Base-by-base conservation (phyloP, 2,797 vertebrate genomes). In the Melanotaenia trifasciata region DNA sequence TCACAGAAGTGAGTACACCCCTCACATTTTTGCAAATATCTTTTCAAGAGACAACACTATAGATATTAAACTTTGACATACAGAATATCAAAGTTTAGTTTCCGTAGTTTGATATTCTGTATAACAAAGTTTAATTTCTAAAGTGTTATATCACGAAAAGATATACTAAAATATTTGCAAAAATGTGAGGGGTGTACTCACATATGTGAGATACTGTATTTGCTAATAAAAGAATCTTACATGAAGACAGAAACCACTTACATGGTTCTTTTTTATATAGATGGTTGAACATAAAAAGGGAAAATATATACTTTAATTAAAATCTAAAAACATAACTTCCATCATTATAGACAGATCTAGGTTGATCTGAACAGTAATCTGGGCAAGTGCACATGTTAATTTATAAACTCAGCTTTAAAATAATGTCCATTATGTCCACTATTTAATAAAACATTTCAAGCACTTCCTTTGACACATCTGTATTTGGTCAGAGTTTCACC, bases 391-490 rank as follows among this genome's bases (percentile, higher is more conserved):
- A 8, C 40, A 43, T 47, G 43, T 47, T 7, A 20, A n/a, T 22
- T 50, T 2, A 50, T 50, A n/a, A 50, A n/a, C 7, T 22, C 45
- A 50, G 45, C 45, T 50, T n/a, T 2, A 47, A 47, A 47, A 47
- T 20, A 5, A 14, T 47, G 43, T 14, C 16, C 5, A 45, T 45
- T 45, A 20, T 47, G 18, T n/a, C 45, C n/a, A 50, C 51, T 4
- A 50, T 38, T 63, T 20, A 45, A 43, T 28, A 30, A 43, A 16
- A 45, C 0, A 43, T 26, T 59, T 36, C 13, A 53, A 56, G 7
- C 14, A 43, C 24, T 26, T 24, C 4, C 10, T 58, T 76, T 71
- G 47, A 74, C 28, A 60, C 12, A 33, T 60, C 6, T 43, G 3
- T 59, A n/a, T 59, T 45, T 56, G 53, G 10, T 54, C 51, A 56